Conservation (phyloP, 92 coral and sea anemone genomes). For the Umimayanthus chanpuru region DNA sequence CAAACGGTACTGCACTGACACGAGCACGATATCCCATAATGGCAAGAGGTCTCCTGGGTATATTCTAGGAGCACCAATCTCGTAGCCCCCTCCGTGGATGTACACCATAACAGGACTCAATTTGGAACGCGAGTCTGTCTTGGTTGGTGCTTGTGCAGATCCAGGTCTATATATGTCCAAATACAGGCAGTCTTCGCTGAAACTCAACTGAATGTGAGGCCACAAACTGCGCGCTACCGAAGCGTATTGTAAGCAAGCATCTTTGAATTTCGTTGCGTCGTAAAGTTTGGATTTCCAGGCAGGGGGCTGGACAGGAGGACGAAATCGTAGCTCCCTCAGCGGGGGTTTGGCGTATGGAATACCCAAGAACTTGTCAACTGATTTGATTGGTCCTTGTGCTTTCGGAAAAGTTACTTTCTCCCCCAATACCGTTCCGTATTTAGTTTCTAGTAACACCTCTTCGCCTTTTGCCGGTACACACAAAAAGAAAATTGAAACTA, state of each 20-base stretch:
- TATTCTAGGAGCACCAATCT: conserved; percentile 64
- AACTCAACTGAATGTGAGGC: conserved; percentile 53
- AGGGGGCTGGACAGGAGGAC: conserved; percentile 53
- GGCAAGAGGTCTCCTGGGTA: conserved; percentile 75
- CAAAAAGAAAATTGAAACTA: neutral
- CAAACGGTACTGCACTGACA: conserved; percentile 78
- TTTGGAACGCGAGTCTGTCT: neutral
- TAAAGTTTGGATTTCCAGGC: conserved; percentile 66
- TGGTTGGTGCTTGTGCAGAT: conserved; percentile 41
- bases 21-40: conserved; percentile 66
- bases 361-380: conserved; percentile 75
- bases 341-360: conserved; percentile 86
- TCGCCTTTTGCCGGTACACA: neutral
- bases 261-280: conserved; percentile 68
- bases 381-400: conserved; percentile 54
- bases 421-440: conserved; percentile 68
- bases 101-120: conserved; percentile 72
- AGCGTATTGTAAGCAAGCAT: conserved; percentile 64
- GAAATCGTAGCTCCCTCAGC: conserved; percentile 61
- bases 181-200: conserved; percentile 82
- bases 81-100: conserved; percentile 84
- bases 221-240: conserved; percentile 57
- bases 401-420: conserved; percentile 53
- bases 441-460: conserved; percentile 44
- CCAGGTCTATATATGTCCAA: conserved; percentile 70